These are phyloP conservation scores for Phrynosoma blainvillii DNA, from an alignment of 2,113 vertebrate genomes.

Conservation along the genomic window DNA sequence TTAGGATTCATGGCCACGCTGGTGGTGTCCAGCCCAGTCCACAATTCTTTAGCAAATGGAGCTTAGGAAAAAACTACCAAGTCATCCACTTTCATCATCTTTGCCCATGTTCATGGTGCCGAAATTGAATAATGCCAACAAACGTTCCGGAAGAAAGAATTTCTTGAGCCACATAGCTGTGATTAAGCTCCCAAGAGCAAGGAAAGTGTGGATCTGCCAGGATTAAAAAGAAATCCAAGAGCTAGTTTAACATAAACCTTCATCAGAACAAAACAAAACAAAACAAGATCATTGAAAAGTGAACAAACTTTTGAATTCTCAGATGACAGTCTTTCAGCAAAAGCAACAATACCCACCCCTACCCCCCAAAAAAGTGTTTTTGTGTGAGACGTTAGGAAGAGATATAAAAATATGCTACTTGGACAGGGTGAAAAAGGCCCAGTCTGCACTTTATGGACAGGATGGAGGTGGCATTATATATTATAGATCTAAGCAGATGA, in stretches of 20 bases:
- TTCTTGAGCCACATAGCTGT: not conserved
- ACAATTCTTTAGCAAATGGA: no score
- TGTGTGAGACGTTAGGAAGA: not conserved
- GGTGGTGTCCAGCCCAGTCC: no score
- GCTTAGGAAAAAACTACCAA: no score
- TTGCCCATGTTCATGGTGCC: no score
- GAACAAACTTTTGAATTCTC: not conserved
- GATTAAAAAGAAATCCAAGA: not conserved
- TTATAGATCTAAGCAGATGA: not conserved
- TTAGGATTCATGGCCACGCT: no score
- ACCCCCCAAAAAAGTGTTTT: not conserved
- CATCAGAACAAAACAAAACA: not conserved
- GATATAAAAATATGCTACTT: not conserved
- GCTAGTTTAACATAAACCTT: not conserved
- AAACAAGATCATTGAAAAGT: not conserved
- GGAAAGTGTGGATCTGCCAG: not conserved
- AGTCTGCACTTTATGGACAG: not conserved
- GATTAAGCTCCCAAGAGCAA: not conserved
- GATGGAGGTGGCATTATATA: not conserved
- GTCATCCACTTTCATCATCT: no score
- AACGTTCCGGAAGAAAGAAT: not conserved
- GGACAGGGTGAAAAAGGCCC: not conserved
- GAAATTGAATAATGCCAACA: not conserved
- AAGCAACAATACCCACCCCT: not conserved
- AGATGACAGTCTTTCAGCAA: not conserved